Percentiles rank a stretch among this genome's conserved stretches.
phyloP scores from a whole-genome alignment of 2,888 invertebrate genomes.

The Gnatocerus cornutus region DNA sequence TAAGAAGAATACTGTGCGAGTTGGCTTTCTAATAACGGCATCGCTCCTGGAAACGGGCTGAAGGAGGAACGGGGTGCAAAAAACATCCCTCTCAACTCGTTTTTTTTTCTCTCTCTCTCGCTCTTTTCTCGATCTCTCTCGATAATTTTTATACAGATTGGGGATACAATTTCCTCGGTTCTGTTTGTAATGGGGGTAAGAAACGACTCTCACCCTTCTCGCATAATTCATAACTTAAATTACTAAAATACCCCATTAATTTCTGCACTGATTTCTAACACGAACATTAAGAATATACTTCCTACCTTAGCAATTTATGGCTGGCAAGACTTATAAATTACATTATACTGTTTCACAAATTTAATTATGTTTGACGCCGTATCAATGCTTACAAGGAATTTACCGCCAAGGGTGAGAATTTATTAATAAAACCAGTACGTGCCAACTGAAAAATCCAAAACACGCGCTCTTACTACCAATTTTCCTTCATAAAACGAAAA shows the following conservation, averaged over 20 bases:
- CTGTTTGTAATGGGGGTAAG: slow-evolving; percentile 15
- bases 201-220: slow-evolving; percentile 58
- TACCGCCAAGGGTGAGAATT: slow-evolving; percentile 13
- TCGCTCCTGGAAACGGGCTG: slow-evolving; percentile 38
- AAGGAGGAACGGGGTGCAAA: slow-evolving; percentile 19
- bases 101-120: slow-evolving; percentile 3
- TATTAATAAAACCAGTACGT: slow-evolving; percentile 13
- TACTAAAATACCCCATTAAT: slow-evolving; percentile 68
- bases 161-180: neutral
- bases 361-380: slow-evolving; percentile 44
- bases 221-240: slow-evolving; percentile 68
- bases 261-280: slow-evolving; percentile 66
- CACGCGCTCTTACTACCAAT: neutral
- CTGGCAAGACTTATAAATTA: slow-evolving; percentile 47
- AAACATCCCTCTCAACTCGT: slow-evolving; percentile 42
- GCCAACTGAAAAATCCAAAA: neutral
- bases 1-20: slow-evolving; percentile 56
- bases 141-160: too few relatives aligned
- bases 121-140: neutral
- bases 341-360: slow-evolving; percentile 41
- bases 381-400: slow-evolving; percentile 26
- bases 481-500: slow-evolving; percentile 1
- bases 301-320: slow-evolving; percentile 49
- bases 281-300: slow-evolving; percentile 56
- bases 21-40: slow-evolving; percentile 51